Percentiles rank a stretch among this genome's conserved stretches.
Evolutionary conservation across 2,113 vertebrate genomes (phyloP).

Genomic region (Colaptes auratus): DNA sequence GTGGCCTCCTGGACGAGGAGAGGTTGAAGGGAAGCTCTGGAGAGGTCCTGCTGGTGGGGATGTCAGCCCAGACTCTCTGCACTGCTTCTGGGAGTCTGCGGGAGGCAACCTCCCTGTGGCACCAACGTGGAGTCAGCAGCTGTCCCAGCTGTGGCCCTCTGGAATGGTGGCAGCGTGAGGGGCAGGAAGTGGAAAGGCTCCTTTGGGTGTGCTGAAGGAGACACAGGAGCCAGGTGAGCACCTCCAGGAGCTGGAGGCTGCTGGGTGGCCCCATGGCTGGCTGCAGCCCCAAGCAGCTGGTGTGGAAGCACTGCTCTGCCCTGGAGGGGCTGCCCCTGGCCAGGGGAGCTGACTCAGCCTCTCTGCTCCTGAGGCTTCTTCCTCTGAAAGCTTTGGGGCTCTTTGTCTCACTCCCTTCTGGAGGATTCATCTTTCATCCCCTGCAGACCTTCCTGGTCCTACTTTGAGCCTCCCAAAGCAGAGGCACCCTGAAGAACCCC

Average conservation of each 20-base stretch:
- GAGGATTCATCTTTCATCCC: background rate
- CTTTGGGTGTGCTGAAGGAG: background rate
- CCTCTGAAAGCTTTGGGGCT: no score
- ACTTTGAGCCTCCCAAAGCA: background rate
- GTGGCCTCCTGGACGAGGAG: no score
- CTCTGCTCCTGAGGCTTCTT: background rate
- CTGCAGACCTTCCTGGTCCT: background rate
- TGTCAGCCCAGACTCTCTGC: no score
- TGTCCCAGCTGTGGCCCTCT: no score
- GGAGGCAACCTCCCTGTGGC: no score
- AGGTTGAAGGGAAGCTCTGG: no score
- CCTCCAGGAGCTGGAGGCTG: background rate
- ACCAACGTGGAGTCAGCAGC: no score
- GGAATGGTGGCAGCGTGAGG: no score
- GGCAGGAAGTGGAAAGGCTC: no score
- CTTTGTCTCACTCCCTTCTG: background rate
- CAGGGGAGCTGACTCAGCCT: background rate
- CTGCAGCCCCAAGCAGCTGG: background rate
- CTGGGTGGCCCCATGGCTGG: background rate
- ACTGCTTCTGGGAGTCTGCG: no score
- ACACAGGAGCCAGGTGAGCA: background rate
- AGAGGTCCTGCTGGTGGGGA: no score
- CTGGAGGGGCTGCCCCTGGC: background rate
- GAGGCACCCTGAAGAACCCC: background rate
- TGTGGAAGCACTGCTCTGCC: background rate